Percentiles rank a stretch among this genome's conserved stretches.
phyloP scores from a whole-genome alignment of 2,797 vertebrate species.

The Manis javanica region DNA sequence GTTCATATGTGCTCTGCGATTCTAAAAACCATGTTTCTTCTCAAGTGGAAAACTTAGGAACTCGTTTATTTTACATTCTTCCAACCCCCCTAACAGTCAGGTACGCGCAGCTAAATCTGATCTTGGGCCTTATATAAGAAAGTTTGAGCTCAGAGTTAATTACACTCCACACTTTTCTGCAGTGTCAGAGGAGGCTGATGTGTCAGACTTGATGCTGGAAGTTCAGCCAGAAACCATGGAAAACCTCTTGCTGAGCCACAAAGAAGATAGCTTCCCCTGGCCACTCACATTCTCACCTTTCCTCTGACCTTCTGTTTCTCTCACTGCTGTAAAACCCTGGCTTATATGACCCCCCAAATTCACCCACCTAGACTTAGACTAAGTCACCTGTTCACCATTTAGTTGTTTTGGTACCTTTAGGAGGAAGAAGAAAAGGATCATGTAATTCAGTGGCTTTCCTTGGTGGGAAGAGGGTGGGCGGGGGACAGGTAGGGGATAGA shows the following conservation, averaged over 20 bases:
- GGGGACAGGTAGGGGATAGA: neutral
- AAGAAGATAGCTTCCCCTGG: neutral
- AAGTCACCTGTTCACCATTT: neutral
- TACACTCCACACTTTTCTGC: neutral
- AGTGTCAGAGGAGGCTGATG: neutral
- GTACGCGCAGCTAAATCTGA: neutral
- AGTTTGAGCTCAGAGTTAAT: neutral
- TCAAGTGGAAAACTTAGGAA: neutral
- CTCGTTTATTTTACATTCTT: neutral
- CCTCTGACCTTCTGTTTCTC: neutral
- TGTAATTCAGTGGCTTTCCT: neutral
- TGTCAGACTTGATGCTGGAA: neutral
- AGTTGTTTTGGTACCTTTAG: neutral
- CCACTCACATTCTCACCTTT: conserved; percentile 1
- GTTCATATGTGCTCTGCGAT: neutral
- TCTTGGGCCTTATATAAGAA: neutral
- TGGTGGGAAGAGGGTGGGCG: no score
- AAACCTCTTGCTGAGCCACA: neutral
- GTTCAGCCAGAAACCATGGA: neutral
- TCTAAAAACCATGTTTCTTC: neutral
- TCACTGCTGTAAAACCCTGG: neutral
- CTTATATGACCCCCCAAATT: neutral
- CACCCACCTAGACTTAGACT: neutral
- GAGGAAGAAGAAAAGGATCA: neutral
- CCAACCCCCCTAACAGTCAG: neutral